These are phyloP conservation scores for Mycalesis mineus DNA, from an alignment of 2,888 invertebrate species.

Conservation along the genomic window DNA sequence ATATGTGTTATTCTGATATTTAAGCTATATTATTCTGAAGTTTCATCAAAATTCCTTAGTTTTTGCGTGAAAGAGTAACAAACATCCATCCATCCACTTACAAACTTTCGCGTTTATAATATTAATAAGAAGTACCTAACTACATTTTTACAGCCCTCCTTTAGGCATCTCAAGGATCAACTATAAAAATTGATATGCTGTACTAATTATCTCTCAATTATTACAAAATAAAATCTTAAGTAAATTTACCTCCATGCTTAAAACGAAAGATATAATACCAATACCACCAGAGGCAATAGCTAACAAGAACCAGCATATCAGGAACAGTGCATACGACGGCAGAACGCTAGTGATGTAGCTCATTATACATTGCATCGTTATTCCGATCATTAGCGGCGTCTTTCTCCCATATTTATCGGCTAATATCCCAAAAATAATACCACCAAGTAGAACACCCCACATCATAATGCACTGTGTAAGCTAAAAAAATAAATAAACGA, in stretches of 20 bases:
- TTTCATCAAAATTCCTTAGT: too few species aligned
- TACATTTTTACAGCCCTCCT: too few species aligned
- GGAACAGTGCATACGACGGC: conserved; percentile 74
- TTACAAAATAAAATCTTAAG: too few species aligned
- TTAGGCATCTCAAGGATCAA: too few species aligned
- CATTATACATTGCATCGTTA: conserved; percentile 72
- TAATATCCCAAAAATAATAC: conserved; percentile 77
- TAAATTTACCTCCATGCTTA: conserved; percentile 77
- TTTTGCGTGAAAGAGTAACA: too few species aligned
- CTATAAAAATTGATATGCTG: too few species aligned
- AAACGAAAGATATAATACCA: conserved; percentile 81
- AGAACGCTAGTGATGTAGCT: conserved; percentile 74
- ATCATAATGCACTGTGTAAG: conserved; percentile 79
- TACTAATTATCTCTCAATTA: too few species aligned
- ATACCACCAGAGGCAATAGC: conserved; percentile 81
- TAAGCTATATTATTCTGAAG: too few species aligned
- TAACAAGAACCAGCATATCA: conserved; percentile 73
- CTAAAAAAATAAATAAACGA: conserved; percentile 46
- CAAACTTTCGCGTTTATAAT: too few species aligned
- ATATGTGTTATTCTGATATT: too few species aligned
- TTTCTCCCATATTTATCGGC: conserved; percentile 82
- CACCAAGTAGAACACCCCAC: conserved; percentile 81
- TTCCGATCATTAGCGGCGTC: conserved; percentile 74
- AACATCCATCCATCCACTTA: too few species aligned
- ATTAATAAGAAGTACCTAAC: too few species aligned